These are phyloP conservation scores for Lepidocolaptes lacrymiger DNA, from an alignment of 2,797 vertebrate genomes.

Conservation along the genomic window DNA sequence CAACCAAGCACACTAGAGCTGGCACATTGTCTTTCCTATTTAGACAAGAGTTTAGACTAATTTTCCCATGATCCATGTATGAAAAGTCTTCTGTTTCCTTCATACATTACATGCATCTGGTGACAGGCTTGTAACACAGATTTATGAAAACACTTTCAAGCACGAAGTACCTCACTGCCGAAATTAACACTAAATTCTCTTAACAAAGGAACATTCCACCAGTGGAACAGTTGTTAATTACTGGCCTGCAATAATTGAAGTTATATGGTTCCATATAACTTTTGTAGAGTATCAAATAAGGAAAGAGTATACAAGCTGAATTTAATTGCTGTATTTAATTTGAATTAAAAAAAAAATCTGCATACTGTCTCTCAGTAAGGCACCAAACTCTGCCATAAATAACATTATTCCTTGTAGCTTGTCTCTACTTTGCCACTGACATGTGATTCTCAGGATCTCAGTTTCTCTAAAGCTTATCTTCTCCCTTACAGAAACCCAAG, in stretches of 20 bases:
- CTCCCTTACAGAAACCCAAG: constrained; percentile 9
- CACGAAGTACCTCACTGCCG: background rate
- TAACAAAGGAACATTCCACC: background rate
- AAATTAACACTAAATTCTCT: background rate
- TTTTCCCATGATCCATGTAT: background rate
- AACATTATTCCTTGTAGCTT: background rate
- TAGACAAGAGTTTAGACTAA: background rate
- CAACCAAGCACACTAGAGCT: background rate
- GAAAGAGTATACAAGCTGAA: background rate
- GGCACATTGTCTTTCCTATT: background rate
- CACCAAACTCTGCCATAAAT: background rate
- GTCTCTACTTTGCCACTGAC: background rate
- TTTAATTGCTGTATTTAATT: background rate
- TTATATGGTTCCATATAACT: background rate
- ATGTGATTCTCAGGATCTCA: background rate
- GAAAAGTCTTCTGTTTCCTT: background rate
- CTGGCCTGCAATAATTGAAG: background rate
- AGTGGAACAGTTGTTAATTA: background rate
- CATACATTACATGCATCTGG: background rate
- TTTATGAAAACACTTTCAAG: background rate
- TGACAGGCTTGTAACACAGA: background rate
- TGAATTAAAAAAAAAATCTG: background rate
- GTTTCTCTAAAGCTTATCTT: background rate
- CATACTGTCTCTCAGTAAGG: background rate
- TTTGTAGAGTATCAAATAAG: background rate